Conservation (phyloP, 2,888 invertebrate species). For the Icerya purchasi region DNA sequence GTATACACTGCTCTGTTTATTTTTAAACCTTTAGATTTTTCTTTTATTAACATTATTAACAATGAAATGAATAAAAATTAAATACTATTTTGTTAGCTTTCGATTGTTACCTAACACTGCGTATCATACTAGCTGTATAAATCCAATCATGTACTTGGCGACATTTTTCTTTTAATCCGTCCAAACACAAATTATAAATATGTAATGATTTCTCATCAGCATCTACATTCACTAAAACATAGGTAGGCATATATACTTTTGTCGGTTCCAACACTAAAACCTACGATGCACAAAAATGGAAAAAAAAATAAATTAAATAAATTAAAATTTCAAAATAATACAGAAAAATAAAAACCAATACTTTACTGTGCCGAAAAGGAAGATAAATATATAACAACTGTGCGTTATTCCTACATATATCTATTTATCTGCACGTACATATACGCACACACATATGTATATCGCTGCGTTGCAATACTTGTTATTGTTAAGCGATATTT, state of each 20-base stretch:
- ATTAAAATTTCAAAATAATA: not conserved
- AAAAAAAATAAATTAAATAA: slow-evolving; percentile 11
- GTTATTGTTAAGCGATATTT: too few relatives aligned
- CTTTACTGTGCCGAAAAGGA: too few relatives aligned
- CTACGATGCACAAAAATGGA: slow-evolving; percentile 26
- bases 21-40: too few relatives aligned
- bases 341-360: not conserved
- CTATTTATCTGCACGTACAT: too few relatives aligned
- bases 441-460: too few relatives aligned
- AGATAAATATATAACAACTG: not conserved
- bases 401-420: not conserved
- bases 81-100: too few relatives aligned
- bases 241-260: slow-evolving; percentile 83
- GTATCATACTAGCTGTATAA: slow-evolving; percentile 72
- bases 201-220: slow-evolving; percentile 82
- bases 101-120: slow-evolving; percentile 63
- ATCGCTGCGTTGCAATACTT: too few relatives aligned
- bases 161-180: slow-evolving; percentile 52
- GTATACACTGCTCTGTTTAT: too few relatives aligned
- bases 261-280: slow-evolving; percentile 73
- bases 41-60: too few relatives aligned
- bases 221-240: slow-evolving; percentile 82
- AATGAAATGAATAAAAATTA: too few relatives aligned
- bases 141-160: slow-evolving; percentile 82
- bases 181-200: slow-evolving; percentile 65